Percentiles rank a stretch among this genome's conserved stretches.
These are phyloP conservation scores for Trichomalopsis sarcophagae DNA, from an alignment of 1,140 invertebrate genomes.

Conservation along the genomic window DNA sequence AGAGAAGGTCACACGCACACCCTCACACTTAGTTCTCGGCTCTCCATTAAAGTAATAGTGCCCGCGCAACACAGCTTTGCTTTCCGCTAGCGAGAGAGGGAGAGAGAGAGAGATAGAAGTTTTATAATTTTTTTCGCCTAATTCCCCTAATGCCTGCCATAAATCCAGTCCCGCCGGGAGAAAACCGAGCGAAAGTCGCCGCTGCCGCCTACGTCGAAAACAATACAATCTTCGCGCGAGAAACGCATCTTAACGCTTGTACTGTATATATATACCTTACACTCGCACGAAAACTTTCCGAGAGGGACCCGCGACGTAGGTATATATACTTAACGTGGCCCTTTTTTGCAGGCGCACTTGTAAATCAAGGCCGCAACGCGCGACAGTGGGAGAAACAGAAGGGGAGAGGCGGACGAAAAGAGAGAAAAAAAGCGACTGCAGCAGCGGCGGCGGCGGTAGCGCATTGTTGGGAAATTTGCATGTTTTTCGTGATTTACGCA, in stretches of 20 bases:
- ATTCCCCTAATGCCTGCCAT: not conserved
- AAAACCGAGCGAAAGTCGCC: not conserved
- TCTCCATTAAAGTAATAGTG: not conserved
- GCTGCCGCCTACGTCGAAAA: not conserved
- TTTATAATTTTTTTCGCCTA: not conserved
- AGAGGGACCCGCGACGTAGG: not conserved
- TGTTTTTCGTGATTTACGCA: constrained; percentile 43
- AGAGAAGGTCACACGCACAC: not conserved
- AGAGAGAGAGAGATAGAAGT: not conserved
- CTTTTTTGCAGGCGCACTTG: not conserved
- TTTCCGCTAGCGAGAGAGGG: not conserved
- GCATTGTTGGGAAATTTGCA: constrained; percentile 44
- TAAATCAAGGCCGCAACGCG: constrained; percentile 33
- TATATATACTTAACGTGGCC: too few species aligned
- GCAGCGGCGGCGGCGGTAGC: not conserved
- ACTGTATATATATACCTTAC: not conserved
- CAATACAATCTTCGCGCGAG: not conserved
- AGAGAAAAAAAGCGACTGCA: not conserved
- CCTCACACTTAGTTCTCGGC: not conserved
- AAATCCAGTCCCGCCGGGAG: not conserved
- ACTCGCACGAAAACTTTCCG: not conserved
- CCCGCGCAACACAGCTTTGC: not conserved
- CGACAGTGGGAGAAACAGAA: not conserved
- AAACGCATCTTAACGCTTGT: not conserved
- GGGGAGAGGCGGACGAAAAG: not conserved